Conservation (phyloP, 2,888 invertebrate genomes). For the Epiperipatus broadwayi region DNA sequence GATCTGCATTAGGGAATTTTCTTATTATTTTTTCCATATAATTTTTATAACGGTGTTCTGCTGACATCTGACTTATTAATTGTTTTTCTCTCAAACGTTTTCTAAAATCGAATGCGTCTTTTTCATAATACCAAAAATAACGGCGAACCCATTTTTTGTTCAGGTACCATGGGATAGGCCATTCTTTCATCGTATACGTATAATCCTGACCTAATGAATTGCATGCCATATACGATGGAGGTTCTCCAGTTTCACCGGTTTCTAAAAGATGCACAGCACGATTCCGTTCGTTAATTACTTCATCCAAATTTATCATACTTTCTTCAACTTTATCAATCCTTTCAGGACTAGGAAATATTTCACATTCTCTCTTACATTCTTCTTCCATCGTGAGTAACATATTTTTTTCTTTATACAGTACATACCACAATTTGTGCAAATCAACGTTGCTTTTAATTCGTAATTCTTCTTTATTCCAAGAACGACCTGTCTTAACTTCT, state of each 20-base stretch:
- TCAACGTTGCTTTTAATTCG: constrained; percentile 84
- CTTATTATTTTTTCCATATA: too few relatives aligned
- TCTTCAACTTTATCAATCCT: constrained; percentile 75
- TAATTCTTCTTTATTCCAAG: constrained; percentile 74
- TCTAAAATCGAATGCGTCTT: too few relatives aligned
- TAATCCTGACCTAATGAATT: constrained; percentile 15
- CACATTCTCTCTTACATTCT: constrained; percentile 38
- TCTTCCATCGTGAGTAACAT: constrained; percentile 93
- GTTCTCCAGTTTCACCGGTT: constrained; percentile 63
- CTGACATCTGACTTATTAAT: too few relatives aligned
- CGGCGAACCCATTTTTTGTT: too few relatives aligned
- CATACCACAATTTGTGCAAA: constrained; percentile 85
- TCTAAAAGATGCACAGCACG: constrained; percentile 70
- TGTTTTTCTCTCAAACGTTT: too few relatives aligned
- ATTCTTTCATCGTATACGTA: too few relatives aligned
- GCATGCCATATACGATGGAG: constrained; percentile 33
- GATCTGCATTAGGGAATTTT: too few relatives aligned
- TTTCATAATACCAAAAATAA: too few relatives aligned
- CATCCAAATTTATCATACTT: constrained; percentile 82
- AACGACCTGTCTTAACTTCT: constrained; percentile 51
- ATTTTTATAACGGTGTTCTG: too few relatives aligned
- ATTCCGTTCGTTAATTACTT: constrained; percentile 76
- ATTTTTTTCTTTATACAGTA: constrained; percentile 80
- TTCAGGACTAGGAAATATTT: constrained; percentile 72
- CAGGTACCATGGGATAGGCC: too few relatives aligned